phyloP scores from a whole-genome alignment of 1,140 invertebrate species.

The Cherax destructor region DNA sequence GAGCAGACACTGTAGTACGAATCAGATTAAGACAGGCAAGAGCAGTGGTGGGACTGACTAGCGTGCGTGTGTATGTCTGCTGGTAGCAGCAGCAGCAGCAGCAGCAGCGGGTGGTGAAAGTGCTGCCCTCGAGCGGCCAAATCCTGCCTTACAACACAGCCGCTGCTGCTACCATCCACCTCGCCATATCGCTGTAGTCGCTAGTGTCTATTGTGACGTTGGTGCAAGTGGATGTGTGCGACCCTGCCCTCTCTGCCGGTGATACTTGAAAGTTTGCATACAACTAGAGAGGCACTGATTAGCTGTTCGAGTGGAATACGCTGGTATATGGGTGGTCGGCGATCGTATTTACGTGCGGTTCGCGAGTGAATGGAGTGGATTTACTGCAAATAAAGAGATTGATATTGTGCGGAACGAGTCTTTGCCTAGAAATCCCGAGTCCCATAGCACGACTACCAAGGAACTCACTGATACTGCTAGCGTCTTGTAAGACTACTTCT shows the following conservation, averaged over 20 bases:
- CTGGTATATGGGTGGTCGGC: not conserved
- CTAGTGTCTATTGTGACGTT: conserved; percentile 11
- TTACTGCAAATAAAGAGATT: not conserved
- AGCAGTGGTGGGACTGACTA: too few relatives aligned
- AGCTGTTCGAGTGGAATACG: not conserved
- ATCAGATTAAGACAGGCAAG: not conserved
- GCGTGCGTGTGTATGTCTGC: too few relatives aligned
- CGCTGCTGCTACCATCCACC: not conserved
- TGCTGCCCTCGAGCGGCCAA: not conserved
- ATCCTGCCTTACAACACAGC: not conserved
- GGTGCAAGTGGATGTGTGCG: not conserved
- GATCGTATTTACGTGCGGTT: not conserved
- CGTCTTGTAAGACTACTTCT: not conserved
- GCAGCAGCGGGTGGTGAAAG: not conserved
- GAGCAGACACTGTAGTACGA: not conserved
- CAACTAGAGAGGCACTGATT: not conserved
- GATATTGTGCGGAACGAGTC: not conserved
- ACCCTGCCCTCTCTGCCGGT: not conserved
- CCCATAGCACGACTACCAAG: not conserved
- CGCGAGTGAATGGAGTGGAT: not conserved
- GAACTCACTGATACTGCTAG: not conserved
- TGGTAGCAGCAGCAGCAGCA: too few relatives aligned
- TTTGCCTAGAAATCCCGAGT: not conserved
- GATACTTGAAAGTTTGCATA: conserved; percentile 7
- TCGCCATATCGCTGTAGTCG: not conserved